A percentile compares a stretch with the other conserved stretches of the same genome.
Evolutionary conservation across 2,113 vertebrate species (phyloP).

Genomic region (Eupsittula cactorum): DNA sequence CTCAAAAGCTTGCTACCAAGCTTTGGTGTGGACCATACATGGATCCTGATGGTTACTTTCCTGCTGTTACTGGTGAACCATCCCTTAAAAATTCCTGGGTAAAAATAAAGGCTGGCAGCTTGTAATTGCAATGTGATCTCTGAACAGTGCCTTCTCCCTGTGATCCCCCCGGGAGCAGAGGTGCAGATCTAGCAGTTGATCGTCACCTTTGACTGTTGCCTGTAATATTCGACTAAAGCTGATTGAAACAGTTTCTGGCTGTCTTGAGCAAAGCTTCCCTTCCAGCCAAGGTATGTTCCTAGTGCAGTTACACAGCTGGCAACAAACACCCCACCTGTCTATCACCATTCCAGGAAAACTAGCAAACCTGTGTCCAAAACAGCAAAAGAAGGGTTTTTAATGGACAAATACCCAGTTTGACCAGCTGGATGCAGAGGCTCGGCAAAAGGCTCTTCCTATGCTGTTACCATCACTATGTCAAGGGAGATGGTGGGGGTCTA

Average conservation of each 20-base stretch:
- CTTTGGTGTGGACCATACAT: not conserved
- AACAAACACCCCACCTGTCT: not conserved
- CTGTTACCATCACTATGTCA: fast-evolving
- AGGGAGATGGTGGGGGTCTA: not conserved
- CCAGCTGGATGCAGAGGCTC: not conserved
- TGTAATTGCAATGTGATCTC: not conserved
- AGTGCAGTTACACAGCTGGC: not conserved
- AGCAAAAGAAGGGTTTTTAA: not conserved
- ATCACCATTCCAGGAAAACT: not conserved
- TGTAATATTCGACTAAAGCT: not conserved
- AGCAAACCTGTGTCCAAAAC: not conserved
- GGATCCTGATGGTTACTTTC: not conserved
- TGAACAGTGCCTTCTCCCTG: not conserved
- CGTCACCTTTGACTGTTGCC: not conserved
- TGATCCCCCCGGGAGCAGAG: fast-evolving
- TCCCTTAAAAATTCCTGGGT: not conserved
- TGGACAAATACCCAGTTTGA: not conserved
- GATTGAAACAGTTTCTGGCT: not conserved
- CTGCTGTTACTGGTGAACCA: not conserved
- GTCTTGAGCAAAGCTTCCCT: not conserved
- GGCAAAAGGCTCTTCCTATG: not conserved
- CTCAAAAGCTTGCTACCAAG: not conserved
- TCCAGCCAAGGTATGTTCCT: not conserved
- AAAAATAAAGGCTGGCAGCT: not conserved
- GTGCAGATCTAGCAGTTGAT: not conserved